Percentiles rank a stretch among this genome's conserved stretches.
Conservation (phyloP, 2,113 vertebrate species). For the Perca flavescens region DNA sequence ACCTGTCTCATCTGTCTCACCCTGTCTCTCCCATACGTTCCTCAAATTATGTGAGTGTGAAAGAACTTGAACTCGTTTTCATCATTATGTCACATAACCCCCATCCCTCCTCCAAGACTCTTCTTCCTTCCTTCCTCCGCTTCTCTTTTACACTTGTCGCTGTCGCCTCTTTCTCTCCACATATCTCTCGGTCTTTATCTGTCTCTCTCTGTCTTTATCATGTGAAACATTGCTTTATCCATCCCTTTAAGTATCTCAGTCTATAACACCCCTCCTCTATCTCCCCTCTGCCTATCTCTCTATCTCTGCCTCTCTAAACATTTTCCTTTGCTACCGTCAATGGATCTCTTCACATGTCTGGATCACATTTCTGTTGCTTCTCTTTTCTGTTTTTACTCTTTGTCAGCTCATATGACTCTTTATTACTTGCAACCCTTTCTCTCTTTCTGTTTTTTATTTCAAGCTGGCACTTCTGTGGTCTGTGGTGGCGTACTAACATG, state of each 20-base stretch:
- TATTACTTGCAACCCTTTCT: neutral
- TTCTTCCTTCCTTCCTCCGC: conserved; percentile 17
- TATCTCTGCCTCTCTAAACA: conserved; percentile 65
- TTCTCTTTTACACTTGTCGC: conserved; percentile 42
- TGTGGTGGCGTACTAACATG: conserved; percentile 22
- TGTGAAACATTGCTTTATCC: conserved; percentile 65
- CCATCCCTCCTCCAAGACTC: conserved; percentile 24
- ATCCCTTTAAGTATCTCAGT: conserved; percentile 60
- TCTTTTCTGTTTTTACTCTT: neutral
- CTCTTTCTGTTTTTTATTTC: conserved; percentile 1
- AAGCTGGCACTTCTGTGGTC: conserved; percentile 7
- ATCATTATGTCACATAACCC: conserved; percentile 26
- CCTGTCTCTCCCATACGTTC: neutral
- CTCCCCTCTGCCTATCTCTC: conserved; percentile 49
- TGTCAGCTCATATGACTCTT: conserved; percentile 20
- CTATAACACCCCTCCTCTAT: conserved; percentile 59
- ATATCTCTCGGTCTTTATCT: conserved; percentile 63
- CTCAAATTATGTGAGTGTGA: conserved; percentile 5
- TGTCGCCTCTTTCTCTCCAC: conserved; percentile 36
- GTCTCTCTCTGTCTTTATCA: conserved; percentile 67
- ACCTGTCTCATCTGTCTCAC: neutral
- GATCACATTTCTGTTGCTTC: neutral
- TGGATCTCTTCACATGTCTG: conserved; percentile 20
- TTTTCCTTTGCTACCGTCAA: conserved; percentile 38
- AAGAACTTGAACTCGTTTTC: conserved; percentile 32